Conservation (phyloP, 2,888 invertebrate genomes). For the Villa cingulata region DNA sequence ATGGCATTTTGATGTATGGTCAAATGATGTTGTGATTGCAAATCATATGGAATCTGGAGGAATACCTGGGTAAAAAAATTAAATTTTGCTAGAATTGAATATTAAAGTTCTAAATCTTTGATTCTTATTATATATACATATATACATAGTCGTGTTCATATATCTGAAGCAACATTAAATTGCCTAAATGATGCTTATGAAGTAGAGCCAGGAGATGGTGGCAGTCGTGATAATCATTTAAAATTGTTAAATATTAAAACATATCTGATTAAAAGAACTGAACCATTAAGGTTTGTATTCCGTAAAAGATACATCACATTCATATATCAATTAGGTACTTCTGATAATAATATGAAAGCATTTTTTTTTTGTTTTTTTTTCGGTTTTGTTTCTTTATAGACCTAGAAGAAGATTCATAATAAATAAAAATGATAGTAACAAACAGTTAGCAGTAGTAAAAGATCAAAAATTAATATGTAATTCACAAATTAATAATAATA, state of each 20-base stretch:
- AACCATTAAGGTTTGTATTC: slow-evolving; percentile 46
- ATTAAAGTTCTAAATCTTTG: too few relatives aligned
- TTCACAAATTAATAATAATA: slow-evolving; percentile 9
- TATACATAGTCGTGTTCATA: slow-evolving; percentile 74
- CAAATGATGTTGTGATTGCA: slow-evolving; percentile 88
- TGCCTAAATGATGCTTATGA: slow-evolving; percentile 82
- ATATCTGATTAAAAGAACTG: slow-evolving; percentile 71
- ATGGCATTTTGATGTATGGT: slow-evolving; percentile 92
- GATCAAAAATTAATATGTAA: slow-evolving; percentile 7
- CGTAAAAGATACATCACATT: too few relatives aligned
- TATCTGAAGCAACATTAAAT: slow-evolving; percentile 76
- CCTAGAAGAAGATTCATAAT: slow-evolving; percentile 32
- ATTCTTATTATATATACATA: too few relatives aligned
- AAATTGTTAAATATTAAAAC: slow-evolving; percentile 77
- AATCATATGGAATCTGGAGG: slow-evolving; percentile 97
- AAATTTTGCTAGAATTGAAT: too few relatives aligned
- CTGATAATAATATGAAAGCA: too few relatives aligned
- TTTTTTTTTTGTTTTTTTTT: not conserved
- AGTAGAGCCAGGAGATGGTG: slow-evolving; percentile 85
- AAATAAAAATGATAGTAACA: slow-evolving; percentile 18
- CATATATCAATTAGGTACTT: too few relatives aligned
- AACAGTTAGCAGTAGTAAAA: slow-evolving; percentile 1
- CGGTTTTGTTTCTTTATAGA: slow-evolving; percentile 14
- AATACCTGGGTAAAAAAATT: slow-evolving; percentile 66
- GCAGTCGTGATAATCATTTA: slow-evolving; percentile 67